Evolutionary conservation across 2,113 vertebrate species (phyloP).

Genomic region (Sinocyclocheilus anophthalmus): DNA sequence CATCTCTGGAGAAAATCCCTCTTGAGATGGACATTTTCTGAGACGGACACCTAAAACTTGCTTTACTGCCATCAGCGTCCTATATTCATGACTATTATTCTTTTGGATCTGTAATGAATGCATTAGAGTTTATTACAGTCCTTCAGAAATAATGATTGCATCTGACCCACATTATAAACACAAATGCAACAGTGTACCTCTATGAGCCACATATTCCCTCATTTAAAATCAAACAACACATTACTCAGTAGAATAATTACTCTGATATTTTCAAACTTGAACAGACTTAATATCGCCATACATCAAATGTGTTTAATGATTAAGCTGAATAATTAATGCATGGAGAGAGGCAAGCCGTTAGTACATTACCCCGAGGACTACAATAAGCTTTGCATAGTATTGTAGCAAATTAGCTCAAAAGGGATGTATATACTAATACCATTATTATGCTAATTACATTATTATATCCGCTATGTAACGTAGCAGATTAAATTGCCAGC

Average conservation of each 20-base stretch:
- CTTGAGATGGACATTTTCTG: neutral
- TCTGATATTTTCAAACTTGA: constrained; percentile 39
- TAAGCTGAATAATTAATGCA: constrained; percentile 37
- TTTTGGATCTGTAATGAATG: neutral
- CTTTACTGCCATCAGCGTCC: neutral
- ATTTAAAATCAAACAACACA: constrained; percentile 44
- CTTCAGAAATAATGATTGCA: constrained; percentile 32
- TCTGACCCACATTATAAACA: constrained; percentile 33
- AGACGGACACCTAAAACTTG: neutral
- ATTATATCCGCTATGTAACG: no score
- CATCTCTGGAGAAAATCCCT: neutral
- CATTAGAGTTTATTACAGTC: constrained; percentile 27
- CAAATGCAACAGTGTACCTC: constrained; percentile 2
- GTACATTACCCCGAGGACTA: constrained; percentile 21
- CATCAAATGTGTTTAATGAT: constrained; percentile 40
- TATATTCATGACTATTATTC: neutral
- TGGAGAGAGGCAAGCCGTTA: neutral
- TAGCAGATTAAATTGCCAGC: no score
- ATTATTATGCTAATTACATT: no score
- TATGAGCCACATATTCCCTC: constrained; percentile 3
- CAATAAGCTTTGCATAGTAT: neutral
- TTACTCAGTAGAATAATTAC: constrained; percentile 39
- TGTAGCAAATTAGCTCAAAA: no score
- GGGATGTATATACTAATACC: no score
- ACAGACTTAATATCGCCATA: constrained; percentile 31